Conservation (phyloP, 2,113 vertebrate species). For the Helogale parvula region DNA sequence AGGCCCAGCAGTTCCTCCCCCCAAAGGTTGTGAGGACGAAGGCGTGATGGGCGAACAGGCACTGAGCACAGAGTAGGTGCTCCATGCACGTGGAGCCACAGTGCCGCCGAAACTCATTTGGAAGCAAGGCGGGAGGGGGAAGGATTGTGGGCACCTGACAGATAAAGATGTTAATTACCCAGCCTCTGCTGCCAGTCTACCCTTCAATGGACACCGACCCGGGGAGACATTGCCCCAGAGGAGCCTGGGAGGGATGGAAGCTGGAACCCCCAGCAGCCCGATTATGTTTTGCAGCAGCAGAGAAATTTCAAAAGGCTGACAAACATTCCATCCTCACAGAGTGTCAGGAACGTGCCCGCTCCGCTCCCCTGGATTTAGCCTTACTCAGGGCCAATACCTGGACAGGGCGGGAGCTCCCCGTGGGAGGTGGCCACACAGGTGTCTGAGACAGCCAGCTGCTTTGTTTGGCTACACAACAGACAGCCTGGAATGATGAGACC, state of each 20-base stretch:
- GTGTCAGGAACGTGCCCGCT: not conserved
- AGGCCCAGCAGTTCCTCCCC: not conserved
- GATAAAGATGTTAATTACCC: not conserved
- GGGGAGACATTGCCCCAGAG: not conserved
- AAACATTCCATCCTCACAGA: constrained; percentile 37
- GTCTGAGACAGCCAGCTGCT: not conserved
- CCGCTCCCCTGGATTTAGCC: not conserved
- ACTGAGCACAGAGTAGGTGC: not conserved
- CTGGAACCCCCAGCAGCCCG: not conserved
- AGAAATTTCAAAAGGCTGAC: constrained; percentile 35
- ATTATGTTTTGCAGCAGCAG: constrained; percentile 18
- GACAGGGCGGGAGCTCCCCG: not conserved
- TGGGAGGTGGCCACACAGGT: constrained; percentile 39
- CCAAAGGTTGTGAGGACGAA: not conserved
- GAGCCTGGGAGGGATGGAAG: not conserved
- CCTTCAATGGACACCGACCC: not conserved
- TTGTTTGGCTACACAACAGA: constrained; percentile 59
- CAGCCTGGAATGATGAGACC: not conserved
- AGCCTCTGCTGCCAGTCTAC: not conserved
- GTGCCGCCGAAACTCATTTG: not conserved
- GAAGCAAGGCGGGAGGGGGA: not conserved
- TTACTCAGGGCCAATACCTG: constrained; percentile 60
- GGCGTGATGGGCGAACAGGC: not conserved
- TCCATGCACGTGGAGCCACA: not conserved
- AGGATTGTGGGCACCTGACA: not conserved